Percentiles rank a stretch among this genome's conserved stretches.
Conservation (phyloP, 2,797 vertebrate genomes). For the Neosilurus hyrtlii region DNA sequence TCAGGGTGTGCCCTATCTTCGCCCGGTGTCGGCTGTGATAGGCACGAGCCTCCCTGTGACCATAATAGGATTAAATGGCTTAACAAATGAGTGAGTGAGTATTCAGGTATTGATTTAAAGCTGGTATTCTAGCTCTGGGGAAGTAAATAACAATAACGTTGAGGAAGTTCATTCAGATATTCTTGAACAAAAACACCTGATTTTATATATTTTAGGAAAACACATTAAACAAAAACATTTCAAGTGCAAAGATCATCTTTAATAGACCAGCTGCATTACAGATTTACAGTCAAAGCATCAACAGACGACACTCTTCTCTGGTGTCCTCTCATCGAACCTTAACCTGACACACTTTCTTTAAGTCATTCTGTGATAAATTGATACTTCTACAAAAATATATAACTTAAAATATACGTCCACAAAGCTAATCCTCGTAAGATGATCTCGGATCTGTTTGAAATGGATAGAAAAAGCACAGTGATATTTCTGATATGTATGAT, state of each 20-base stretch:
- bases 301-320: background rate
- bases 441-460: conserved; percentile 56
- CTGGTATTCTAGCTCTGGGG: background rate
- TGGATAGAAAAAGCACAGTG: conserved; percentile 70
- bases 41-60: no score
- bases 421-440: conserved; percentile 8
- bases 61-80: no score
- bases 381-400: conserved; percentile 26
- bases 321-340: background rate
- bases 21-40: no score
- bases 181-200: background rate
- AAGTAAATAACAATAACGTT: background rate
- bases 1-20: no score
- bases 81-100: no score
- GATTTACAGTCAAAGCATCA: conserved; percentile 34
- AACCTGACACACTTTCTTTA: conserved; percentile 2
- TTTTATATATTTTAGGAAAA: background rate
- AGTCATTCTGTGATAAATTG: conserved; percentile 21
- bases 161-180: background rate
- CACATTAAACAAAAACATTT: conserved; percentile 4
- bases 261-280: conserved; percentile 66
- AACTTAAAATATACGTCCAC: conserved; percentile 26
- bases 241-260: conserved; percentile 70
- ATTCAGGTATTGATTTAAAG: background rate
- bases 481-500: conserved; percentile 58